Evolutionary conservation across 2,888 invertebrate species (phyloP), one percentile per base, ranked within the genome.

Genomic region (Lasius fuliginosus): DNA sequence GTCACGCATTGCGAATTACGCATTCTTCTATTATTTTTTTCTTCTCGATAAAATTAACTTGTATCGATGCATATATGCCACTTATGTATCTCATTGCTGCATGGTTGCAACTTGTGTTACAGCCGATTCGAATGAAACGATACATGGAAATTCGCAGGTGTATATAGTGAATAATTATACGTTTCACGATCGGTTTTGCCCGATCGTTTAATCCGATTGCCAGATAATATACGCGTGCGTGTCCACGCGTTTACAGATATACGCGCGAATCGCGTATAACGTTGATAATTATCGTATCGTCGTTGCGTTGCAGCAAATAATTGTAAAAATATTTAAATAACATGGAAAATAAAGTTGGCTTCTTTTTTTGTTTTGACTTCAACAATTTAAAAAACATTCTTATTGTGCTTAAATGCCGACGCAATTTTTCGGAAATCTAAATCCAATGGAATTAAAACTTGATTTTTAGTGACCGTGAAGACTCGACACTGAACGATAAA

Each of bases 341-440:
- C 9, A 36, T 5, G n/a, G 8, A 23, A 27, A 9, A n/a, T 30
- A 18, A 65, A 65, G 23, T 36, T 9, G 18, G 4, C 3, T 27
- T 36, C 33, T 36, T 36, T 9, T 49, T 11, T 36, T 8, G 1
- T 11, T 18, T 40, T 27, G 33, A 33, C 15, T 60, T 56, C 4
- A 15, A 30, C 42, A 33, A 6, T 33, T 40, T 33, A 5, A 0
- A 65, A 36, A 12, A 4, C 18, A 9, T 18, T 40, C 15, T 33
- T 68, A 18, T 56, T 42, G 42, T n/a, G 30, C 30, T 42, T 77
- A n/a, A 68, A 33, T 40, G 56, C 18, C 75, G 15, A n/a, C 30
- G 64, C 64, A 86, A 84, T 79, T 88, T 73, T 74, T 82, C 58
- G 27, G 36, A 64, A 84, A 81, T 71, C 53, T 56, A 33, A 73